Percentiles rank a stretch among this genome's conserved stretches.
phyloP scores from a whole-genome alignment of 2,888 invertebrate genomes.

The Cosmopolites sordidus region DNA sequence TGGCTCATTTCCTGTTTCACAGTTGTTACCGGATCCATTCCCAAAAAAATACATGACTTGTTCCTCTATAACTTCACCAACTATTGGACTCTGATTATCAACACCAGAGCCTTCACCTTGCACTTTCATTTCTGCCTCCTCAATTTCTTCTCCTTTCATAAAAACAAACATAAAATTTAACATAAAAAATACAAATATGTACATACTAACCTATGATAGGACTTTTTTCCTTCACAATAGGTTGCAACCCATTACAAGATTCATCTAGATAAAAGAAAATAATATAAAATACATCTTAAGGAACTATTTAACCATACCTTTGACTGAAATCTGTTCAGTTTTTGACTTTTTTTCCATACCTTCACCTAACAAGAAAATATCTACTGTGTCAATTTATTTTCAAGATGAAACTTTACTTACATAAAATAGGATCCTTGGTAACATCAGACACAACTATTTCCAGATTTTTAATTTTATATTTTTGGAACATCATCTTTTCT shows the following conservation, averaged over 20 bases:
- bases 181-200: not conserved
- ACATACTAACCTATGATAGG: constrained; percentile 23
- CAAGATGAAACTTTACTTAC: no score
- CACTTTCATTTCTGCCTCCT: constrained; percentile 68
- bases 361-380: not conserved
- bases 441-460: constrained; percentile 8
- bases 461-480: constrained; percentile 22
- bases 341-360: not conserved
- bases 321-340: not conserved
- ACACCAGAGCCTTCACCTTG: constrained; percentile 67
- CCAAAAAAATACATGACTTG: constrained; percentile 66
- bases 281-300: not conserved
- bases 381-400: no score
- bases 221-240: constrained; percentile 24
- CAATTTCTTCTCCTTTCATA: constrained; percentile 57
- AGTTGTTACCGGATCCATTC: constrained; percentile 68
- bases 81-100: constrained; percentile 46
- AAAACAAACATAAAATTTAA: not conserved
- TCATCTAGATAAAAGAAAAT: not conserved
- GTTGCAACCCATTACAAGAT: no score
- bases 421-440: not conserved
- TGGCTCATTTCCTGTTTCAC: constrained; percentile 64
- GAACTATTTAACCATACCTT: not conserved
- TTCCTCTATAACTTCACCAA: constrained; percentile 72
- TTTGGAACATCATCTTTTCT: constrained; percentile 27